phyloP scores from a whole-genome alignment of 2,113 vertebrate genomes.

The Istiophorus platypterus region DNA sequence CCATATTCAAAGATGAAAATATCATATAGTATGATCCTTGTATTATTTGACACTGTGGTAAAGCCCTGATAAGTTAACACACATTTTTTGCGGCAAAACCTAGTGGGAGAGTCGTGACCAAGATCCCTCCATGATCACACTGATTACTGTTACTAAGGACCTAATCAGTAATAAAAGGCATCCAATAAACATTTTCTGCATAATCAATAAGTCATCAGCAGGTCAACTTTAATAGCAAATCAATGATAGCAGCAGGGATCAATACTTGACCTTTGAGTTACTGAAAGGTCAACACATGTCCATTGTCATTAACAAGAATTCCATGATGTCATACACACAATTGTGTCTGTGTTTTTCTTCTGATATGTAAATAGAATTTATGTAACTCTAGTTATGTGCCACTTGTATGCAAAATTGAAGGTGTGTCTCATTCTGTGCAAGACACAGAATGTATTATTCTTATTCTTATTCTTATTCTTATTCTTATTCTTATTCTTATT shows the following conservation, averaged over 20 bases:
- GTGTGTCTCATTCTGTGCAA: too few species aligned
- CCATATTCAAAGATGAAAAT: neutral
- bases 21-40: neutral
- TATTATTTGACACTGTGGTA: neutral
- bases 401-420: too few species aligned
- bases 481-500: too few species aligned
- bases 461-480: too few species aligned
- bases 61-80: neutral
- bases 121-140: neutral
- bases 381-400: too few species aligned
- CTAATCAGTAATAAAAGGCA: neutral
- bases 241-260: constrained; percentile 18
- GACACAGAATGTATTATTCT: too few species aligned
- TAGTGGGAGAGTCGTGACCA: too few species aligned
- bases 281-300: constrained; percentile 3
- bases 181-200: neutral
- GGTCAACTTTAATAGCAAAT: constrained; percentile 6
- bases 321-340: constrained; percentile 9
- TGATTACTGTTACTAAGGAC: neutral
- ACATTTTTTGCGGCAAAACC: too few species aligned
- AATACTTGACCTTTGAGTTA: constrained; percentile 27
- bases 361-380: too few species aligned
- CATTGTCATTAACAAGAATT: constrained; percentile 17
- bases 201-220: constrained; percentile 26
- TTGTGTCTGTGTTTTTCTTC: neutral